Evolutionary conservation across 1,140 invertebrate species (phyloP).

Genomic region (Heliothis virescens): DNA sequence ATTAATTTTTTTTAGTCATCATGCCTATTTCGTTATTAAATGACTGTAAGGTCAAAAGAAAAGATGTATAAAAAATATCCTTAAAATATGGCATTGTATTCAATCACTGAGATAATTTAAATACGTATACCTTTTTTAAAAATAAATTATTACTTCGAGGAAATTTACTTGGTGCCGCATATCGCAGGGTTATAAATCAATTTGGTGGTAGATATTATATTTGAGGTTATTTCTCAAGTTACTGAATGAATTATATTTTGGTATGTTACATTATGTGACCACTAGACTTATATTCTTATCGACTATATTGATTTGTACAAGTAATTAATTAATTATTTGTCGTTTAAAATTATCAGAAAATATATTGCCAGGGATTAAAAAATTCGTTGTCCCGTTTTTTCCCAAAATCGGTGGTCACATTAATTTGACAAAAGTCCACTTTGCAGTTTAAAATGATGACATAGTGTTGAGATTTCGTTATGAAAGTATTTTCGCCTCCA

Average conservation of each 20-base stretch:
- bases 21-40: no score
- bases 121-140: no score
- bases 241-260: slow-evolving; percentile 56
- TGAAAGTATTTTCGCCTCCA: slow-evolving; percentile 27
- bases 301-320: no score
- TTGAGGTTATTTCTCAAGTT: slow-evolving; percentile 70
- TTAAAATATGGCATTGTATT: no score
- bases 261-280: slow-evolving; percentile 51
- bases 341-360: no score
- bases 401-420: slow-evolving; percentile 30
- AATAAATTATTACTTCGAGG: no score
- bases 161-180: not conserved
- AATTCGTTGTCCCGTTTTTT: not conserved
- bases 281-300: not conserved
- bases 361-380: no score
- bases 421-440: not conserved
- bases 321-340: no score
- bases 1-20: no score
- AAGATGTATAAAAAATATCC: no score
- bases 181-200: not conserved
- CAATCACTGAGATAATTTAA: no score
- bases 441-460: not conserved
- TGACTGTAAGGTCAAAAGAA: no score
- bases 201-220: slow-evolving; percentile 53
- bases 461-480: slow-evolving; percentile 30